Evolutionary conservation across 1,140 invertebrate genomes (phyloP).

Genomic region (Megathymus violae): DNA sequence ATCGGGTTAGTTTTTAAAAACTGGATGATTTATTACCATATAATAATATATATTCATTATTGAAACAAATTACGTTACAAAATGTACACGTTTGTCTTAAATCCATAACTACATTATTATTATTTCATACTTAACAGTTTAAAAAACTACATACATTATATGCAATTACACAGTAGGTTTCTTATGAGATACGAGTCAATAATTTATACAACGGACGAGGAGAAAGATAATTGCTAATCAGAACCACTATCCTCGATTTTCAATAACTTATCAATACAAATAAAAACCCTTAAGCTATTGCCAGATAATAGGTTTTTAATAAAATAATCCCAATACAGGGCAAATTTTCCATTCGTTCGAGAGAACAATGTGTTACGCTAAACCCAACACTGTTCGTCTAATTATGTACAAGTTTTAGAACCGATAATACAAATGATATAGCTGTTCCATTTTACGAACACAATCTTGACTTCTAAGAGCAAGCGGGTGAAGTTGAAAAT

Average conservation of each 20-base stretch:
- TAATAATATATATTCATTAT: constrained; percentile 83
- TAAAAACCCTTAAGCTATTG: constrained; percentile 63
- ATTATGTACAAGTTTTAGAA: constrained; percentile 67
- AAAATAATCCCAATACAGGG: constrained; percentile 57
- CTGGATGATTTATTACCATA: constrained; percentile 83
- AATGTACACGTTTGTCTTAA: constrained; percentile 80
- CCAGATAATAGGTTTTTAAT: constrained; percentile 61
- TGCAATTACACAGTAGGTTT: constrained; percentile 73
- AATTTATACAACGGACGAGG: constrained; percentile 80
- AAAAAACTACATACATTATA: constrained; percentile 81
- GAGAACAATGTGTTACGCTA: constrained; percentile 55
- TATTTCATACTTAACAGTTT: constrained; percentile 78
- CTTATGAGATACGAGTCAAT: constrained; percentile 73
- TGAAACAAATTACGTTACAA: constrained; percentile 82
- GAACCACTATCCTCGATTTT: constrained; percentile 43
- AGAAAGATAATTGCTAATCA: constrained; percentile 40
- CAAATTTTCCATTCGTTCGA: constrained; percentile 49
- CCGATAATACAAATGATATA: constrained; percentile 43
- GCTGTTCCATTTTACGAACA: constrained; percentile 27
- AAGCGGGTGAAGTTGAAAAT: not conserved
- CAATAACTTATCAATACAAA: constrained; percentile 62
- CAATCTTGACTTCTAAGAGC: not conserved
- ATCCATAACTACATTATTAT: constrained; percentile 75
- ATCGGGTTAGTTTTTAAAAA: constrained; percentile 79
- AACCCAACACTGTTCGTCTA: constrained; percentile 50